Percentiles rank a stretch among this genome's conserved stretches.
Conservation (phyloP, 2,113 vertebrate genomes). For the Xyliphius kryptos region DNA sequence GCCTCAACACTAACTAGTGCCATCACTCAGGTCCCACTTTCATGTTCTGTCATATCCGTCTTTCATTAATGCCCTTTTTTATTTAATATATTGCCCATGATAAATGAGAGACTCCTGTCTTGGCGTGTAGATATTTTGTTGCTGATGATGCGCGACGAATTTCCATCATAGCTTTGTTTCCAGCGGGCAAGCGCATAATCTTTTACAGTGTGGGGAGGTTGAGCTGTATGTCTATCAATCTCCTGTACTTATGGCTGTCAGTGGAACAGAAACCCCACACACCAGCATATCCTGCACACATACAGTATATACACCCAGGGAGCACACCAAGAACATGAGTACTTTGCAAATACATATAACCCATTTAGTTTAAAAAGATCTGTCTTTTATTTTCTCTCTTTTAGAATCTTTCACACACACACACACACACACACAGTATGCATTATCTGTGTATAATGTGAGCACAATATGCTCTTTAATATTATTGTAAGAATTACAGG, state of each 20-base stretch:
- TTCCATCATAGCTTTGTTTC: constrained; percentile 84
- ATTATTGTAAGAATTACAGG: too few relatives aligned
- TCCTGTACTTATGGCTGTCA: constrained; percentile 59
- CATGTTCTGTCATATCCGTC: constrained; percentile 41
- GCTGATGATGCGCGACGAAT: constrained; percentile 85
- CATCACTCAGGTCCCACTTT: constrained; percentile 61
- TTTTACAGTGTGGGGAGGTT: constrained; percentile 64
- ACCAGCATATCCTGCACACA: too few relatives aligned
- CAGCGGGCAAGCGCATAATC: constrained; percentile 83
- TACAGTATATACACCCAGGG: too few relatives aligned
- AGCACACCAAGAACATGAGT: too few relatives aligned
- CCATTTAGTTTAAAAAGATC: too few relatives aligned
- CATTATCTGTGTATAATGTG: too few relatives aligned
- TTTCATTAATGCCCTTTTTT: constrained; percentile 69
- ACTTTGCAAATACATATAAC: too few relatives aligned
- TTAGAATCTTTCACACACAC: too few relatives aligned
- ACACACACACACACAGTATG: too few relatives aligned
- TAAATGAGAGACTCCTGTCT: constrained; percentile 86
- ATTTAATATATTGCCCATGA: constrained; percentile 81
- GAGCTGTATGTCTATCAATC: constrained; percentile 64
- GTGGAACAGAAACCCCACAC: constrained; percentile 53
- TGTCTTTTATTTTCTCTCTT: too few relatives aligned
- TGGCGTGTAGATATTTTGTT: constrained; percentile 87
- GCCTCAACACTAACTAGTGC: constrained; percentile 68
- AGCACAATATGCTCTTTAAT: too few relatives aligned